Base-by-base conservation (phyloP, 2,888 invertebrate species). In the Scaptomyza polygonia region DNA sequence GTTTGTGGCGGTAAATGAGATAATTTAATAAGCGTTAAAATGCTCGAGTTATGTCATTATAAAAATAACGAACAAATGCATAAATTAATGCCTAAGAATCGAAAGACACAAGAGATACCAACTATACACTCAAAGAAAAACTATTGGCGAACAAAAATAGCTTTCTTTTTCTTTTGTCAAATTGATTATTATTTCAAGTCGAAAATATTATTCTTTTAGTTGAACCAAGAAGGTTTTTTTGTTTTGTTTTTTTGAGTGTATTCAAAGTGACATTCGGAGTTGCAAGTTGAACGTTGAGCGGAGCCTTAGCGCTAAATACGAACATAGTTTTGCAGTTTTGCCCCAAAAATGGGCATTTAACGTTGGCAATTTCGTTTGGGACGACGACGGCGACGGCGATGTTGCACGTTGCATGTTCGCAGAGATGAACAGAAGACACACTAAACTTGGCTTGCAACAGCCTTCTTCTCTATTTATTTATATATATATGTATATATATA, bases 1-100 rank as follows among this genome's bases (percentile, higher is more conserved):
- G 83, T 72, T 85, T 44, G 77, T 79, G 86, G 84, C 79, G 80
- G 81, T 79, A 90, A 90, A 90, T 90, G 90, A 90, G 90, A 90
- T 90, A 90, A 90, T 90, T 90, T 90, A 90, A 90, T 90, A 90
- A 90, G 90, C 90, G 90, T 90, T 90, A 90, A 90, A 90, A 90
- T 90, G 90, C 90, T 81, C 90, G 90, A 90, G 90, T 90, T 90
- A 90, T 90, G 90, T 90, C 90, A 90, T 90, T 90, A 90, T 90
- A 88, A 83, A 79, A 80, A 78, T 65, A 71, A 71, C 66, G 70
- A 86, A 74, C 69, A 81, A 72, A 54, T 74, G 77, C 76, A 87
- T 80, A 87, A 85, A 88, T 88, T 88, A 85, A 85, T 76, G 75
- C 54, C 9, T 27, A 5, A 43, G 64, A 63, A 63, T 63, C 16